Evolutionary conservation across 2,113 vertebrate species (phyloP).

Genomic region (Onychostruthus taczanowskii): DNA sequence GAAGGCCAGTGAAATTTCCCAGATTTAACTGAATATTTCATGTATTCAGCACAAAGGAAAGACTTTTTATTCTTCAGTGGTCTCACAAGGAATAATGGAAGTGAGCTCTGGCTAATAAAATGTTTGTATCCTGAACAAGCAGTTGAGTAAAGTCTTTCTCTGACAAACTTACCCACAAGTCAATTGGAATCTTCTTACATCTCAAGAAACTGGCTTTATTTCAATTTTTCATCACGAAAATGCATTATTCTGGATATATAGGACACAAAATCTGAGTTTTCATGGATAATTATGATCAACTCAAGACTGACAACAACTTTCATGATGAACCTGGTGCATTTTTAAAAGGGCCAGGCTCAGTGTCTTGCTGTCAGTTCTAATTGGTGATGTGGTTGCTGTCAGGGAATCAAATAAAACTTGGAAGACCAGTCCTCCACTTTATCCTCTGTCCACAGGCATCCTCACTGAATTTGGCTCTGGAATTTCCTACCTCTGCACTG

Average conservation of each 20-base stretch:
- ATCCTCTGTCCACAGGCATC: not conserved
- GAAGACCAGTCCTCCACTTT: not conserved
- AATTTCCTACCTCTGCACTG: not conserved
- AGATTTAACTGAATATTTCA: constrained; percentile 1
- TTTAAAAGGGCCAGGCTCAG: not conserved
- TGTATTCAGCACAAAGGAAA: not conserved
- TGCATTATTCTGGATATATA: not conserved
- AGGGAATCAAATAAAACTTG: not conserved
- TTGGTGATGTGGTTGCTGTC: not conserved
- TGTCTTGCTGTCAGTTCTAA: not conserved
- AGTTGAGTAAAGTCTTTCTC: not conserved
- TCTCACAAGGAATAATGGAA: not conserved
- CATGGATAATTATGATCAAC: not conserved
- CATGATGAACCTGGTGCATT: not conserved
- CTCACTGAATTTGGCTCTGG: not conserved
- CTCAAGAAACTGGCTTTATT: not conserved
- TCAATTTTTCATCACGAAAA: not conserved
- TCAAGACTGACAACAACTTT: not conserved
- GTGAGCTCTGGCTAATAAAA: not conserved
- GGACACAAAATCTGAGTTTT: not conserved
- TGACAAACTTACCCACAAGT: not conserved
- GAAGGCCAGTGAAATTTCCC: not conserved
- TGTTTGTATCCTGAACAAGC: not conserved
- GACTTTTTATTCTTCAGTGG: not conserved
- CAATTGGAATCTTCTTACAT: not conserved